phyloP scores from a whole-genome alignment of 2,797 vertebrate species.

The Pachyuromys duprasi region DNA sequence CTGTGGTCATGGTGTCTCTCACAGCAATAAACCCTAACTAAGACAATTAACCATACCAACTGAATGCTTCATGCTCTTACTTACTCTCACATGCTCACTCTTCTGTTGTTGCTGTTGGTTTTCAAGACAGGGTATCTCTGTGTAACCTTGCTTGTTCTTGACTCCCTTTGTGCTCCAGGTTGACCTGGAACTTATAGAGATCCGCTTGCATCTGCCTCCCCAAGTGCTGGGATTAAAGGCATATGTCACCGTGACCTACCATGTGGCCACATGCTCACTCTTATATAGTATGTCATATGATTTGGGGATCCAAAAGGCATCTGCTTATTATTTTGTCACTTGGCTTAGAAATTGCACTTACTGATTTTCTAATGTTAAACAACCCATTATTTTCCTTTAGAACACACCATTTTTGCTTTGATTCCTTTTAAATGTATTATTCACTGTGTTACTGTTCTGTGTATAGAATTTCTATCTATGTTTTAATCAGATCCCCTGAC shows the following conservation, averaged over 20 bases:
- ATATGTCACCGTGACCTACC: too few species aligned
- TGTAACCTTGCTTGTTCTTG: too few species aligned
- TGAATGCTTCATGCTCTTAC: neutral
- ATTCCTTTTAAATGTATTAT: neutral
- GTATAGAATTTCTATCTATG: neutral
- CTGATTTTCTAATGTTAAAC: neutral
- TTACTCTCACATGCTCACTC: neutral
- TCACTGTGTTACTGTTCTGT: neutral
- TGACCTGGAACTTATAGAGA: too few species aligned
- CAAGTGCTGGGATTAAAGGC: too few species aligned
- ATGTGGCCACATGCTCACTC: too few species aligned
- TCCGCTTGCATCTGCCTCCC: too few species aligned
- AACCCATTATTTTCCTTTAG: neutral
- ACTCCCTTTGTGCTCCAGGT: too few species aligned
- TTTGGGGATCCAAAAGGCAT: neutral
- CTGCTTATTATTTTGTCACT: neutral
- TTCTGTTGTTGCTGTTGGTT: neutral
- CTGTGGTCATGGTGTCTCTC: neutral
- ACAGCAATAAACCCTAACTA: neutral
- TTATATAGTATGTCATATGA: neutral
- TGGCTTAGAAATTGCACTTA: neutral
- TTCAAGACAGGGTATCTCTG: too few species aligned
- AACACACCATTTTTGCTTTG: neutral
- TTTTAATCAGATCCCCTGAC: neutral
- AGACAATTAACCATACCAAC: neutral